Conservation (phyloP, 1,140 invertebrate species). For the Saccostrea echinata region DNA sequence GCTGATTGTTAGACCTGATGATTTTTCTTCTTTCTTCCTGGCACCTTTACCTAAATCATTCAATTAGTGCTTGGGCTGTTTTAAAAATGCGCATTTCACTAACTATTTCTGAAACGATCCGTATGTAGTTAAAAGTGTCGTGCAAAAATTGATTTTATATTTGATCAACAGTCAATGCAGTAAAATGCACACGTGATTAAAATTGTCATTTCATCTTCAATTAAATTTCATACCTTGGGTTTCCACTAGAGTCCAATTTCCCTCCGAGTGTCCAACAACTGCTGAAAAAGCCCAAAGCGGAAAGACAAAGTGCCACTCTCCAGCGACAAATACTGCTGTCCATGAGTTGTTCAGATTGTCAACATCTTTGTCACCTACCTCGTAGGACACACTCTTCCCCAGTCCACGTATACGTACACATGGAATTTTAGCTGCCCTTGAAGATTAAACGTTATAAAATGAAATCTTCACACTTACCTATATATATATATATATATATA, state of each 20-base stretch:
- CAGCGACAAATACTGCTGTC: slow-evolving; percentile 68
- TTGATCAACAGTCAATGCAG: too few relatives aligned
- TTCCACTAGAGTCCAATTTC: slow-evolving; percentile 54
- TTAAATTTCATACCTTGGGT: slow-evolving; percentile 46
- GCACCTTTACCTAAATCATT: slow-evolving; percentile 52
- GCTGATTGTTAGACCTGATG: slow-evolving; percentile 16
- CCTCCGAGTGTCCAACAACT: slow-evolving; percentile 54
- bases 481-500: too few relatives aligned
- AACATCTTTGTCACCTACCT: slow-evolving; percentile 95
- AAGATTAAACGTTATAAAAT: slow-evolving; percentile 38
- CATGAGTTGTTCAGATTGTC: too few relatives aligned
- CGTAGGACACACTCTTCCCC: slow-evolving; percentile 97
- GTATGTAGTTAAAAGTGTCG: too few relatives aligned
- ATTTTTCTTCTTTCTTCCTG: slow-evolving; percentile 53
- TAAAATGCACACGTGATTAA: too few relatives aligned
- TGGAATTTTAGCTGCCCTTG: slow-evolving; percentile 95
- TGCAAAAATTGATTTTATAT: too few relatives aligned
- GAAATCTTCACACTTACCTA: too few relatives aligned
- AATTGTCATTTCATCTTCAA: too few relatives aligned
- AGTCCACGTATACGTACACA: slow-evolving; percentile 99
- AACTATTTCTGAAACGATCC: too few relatives aligned
- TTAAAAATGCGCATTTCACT: slow-evolving; percentile 33
- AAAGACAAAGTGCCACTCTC: slow-evolving; percentile 68
- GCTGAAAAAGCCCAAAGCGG: slow-evolving; percentile 64
- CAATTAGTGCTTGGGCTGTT: neutral